phyloP scores from a whole-genome alignment of 2,888 invertebrate species.

The Caenorhabditis afra region DNA sequence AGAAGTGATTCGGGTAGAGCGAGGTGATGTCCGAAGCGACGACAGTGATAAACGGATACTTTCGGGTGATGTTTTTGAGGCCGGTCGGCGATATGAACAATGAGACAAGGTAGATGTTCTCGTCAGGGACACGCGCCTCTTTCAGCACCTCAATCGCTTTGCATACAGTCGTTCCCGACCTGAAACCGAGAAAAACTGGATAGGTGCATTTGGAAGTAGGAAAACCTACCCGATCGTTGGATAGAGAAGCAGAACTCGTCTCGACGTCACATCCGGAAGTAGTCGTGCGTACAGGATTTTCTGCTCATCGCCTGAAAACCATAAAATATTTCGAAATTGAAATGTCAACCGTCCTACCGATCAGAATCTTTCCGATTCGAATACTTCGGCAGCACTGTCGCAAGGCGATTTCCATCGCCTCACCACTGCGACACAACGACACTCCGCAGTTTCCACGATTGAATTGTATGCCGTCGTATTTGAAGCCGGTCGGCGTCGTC shows the following conservation, averaged over 20 bases:
- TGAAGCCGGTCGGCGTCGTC: constrained; percentile 89
- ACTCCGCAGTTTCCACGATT: constrained; percentile 98
- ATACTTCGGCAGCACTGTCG: constrained; percentile 98
- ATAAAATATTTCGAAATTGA: constrained; percentile 9
- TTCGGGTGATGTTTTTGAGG: constrained; percentile 79
- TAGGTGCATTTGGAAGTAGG: background rate
- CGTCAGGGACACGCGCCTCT: constrained; percentile 94
- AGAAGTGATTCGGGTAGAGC: constrained; percentile 97
- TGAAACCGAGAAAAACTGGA: constrained; percentile 30
- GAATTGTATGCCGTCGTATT: constrained; percentile 88
- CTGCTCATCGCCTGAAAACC: constrained; percentile 86
- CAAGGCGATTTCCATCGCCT: constrained; percentile 91
- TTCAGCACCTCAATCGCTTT: constrained; percentile 94
- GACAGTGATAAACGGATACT: constrained; percentile 87
- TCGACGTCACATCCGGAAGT: constrained; percentile 92
- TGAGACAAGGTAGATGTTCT: constrained; percentile 95
- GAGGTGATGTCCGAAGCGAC: constrained; percentile 95
- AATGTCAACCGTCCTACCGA: constrained; percentile 82
- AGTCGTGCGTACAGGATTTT: constrained; percentile 96
- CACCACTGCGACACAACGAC: constrained; percentile 90
- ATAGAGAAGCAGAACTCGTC: constrained; percentile 95
- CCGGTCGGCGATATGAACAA: constrained; percentile 92
- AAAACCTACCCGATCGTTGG: constrained; percentile 88
- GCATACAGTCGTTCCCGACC: constrained; percentile 94
- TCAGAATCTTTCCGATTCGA: constrained; percentile 96